phyloP scores from a whole-genome alignment of 2,113 vertebrate species.

The Cinclus cinclus region DNA sequence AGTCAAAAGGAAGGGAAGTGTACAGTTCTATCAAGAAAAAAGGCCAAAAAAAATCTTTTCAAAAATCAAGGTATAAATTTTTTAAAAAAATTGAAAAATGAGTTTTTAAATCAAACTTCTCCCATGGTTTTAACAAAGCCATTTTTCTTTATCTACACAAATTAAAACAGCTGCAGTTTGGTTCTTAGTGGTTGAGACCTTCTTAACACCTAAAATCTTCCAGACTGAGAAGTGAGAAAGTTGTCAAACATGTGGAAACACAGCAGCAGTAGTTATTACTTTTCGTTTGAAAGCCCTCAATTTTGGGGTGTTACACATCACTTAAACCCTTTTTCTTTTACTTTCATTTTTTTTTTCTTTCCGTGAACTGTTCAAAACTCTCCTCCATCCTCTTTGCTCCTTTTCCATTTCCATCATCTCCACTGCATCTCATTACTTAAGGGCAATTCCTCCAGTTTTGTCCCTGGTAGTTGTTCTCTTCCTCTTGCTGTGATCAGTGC shows the following conservation, averaged over 20 bases:
- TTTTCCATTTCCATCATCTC: background rate
- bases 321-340: background rate
- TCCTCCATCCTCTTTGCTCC: background rate
- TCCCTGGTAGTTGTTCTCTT: background rate
- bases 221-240: background rate
- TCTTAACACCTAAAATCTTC: background rate
- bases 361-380: background rate
- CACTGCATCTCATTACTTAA: background rate
- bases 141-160: background rate
- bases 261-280: background rate
- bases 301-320: background rate
- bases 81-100: background rate
- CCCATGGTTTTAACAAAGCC: background rate
- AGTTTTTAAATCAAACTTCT: background rate
- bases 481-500: background rate
- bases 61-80: background rate
- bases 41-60: background rate
- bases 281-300: background rate
- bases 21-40: background rate
- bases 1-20: background rate
- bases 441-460: background rate
- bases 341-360: background rate
- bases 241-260: background rate
- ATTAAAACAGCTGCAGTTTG: background rate
- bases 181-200: background rate